Conservation (phyloP, 2,113 vertebrate species). For the human (Homo sapiens) region DNA sequence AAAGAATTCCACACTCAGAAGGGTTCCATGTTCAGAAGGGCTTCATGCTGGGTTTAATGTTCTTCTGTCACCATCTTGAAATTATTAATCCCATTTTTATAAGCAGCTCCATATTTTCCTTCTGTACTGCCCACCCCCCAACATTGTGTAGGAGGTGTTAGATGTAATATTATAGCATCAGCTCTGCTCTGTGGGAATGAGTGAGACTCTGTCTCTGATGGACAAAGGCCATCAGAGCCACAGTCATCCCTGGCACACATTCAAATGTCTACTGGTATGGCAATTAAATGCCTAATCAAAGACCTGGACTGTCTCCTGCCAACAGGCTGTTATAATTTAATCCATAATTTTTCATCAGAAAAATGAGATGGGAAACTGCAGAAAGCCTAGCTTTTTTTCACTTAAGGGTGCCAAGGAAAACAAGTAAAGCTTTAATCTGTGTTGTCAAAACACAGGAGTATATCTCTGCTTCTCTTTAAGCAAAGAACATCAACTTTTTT, state of each 20-base stretch:
- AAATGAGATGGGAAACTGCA: not conserved
- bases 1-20: not conserved
- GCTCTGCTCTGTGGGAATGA: not conserved
- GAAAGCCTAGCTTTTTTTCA: not conserved
- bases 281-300: not conserved
- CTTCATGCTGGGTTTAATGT: not conserved
- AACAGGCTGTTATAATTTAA: not conserved
- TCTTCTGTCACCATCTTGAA: not conserved
- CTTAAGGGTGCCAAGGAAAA: conserved; percentile 19
- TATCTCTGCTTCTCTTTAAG: not conserved
- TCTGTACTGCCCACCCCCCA: rapidly evolving
- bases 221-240: not conserved
- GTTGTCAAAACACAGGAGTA: not conserved
- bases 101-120: not conserved
- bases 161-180: not conserved
- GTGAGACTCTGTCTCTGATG: not conserved
- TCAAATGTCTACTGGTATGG: not conserved
- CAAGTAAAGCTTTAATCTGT: conserved; percentile 8
- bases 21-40: not conserved
- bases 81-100: not conserved
- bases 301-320: not conserved
- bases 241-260: not conserved
- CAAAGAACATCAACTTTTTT: not conserved
- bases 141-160: not conserved
- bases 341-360: not conserved